A percentile compares a stretch with the other conserved stretches of the same genome.
phyloP scores from a whole-genome alignment of 2,888 invertebrate species.

The Diaphora mendica region DNA sequence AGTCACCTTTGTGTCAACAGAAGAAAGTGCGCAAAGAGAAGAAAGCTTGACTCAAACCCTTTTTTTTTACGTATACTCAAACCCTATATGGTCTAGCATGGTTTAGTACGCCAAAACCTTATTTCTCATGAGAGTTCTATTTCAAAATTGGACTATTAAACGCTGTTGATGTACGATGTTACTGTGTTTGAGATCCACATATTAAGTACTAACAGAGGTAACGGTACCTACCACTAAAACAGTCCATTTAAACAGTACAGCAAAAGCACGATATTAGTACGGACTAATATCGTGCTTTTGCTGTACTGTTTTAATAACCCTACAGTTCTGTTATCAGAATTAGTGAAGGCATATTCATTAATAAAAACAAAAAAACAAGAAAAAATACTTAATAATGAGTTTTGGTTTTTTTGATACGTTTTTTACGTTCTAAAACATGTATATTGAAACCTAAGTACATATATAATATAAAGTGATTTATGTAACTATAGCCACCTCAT shows the following conservation, averaged over 20 bases:
- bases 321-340: background rate
- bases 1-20: no score
- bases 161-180: slow-evolving; percentile 47
- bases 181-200: slow-evolving; percentile 55
- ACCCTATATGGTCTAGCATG: no score
- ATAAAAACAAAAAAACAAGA: background rate
- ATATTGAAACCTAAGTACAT: background rate
- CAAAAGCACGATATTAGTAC: no score
- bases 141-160: slow-evolving; percentile 55
- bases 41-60: slow-evolving; percentile 28
- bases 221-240: no score
- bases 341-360: background rate
- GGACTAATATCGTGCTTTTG: background rate
- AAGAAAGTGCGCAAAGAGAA: slow-evolving; percentile 47
- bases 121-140: no score
- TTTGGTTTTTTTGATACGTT: background rate
- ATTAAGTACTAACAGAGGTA: slow-evolving; percentile 24
- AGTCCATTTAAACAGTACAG: no score
- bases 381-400: background rate
- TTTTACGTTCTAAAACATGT: background rate
- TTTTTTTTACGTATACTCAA: no score
- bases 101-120: no score
- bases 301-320: background rate
- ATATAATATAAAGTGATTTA: background rate
- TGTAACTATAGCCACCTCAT: slow-evolving; percentile 38